Base-by-base conservation (phyloP, 1,140 invertebrate species). In the Cydia fagiglandana region DNA sequence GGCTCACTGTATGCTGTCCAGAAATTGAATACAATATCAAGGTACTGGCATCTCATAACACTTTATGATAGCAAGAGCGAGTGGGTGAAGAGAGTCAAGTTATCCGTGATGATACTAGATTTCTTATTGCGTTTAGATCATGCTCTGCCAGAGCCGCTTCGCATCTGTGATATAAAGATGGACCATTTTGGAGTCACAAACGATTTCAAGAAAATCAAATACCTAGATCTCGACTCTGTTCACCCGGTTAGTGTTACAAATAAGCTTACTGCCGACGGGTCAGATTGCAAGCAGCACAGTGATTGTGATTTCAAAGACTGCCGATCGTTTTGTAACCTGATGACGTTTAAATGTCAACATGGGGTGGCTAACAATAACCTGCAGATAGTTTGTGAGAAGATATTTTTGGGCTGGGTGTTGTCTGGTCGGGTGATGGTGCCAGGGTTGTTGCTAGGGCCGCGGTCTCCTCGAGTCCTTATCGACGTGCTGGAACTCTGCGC, bases 281-380 rank as follows among this genome's bases (percentile, higher is more conserved):
- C 81, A 0, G 95, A 95, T 84, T 86, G 91, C 15, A 89, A 81
- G 12, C 92, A 95, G 81, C 86, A 96, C 83, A 86, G 94, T 68
- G 95, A 96, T 77, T 96, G 95, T 86, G 94, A 95, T 83, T 95
- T 94, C 81, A 94, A 95, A 80, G 95, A 96, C 80, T 96, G 95
- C 81, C 86, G 94, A 56, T 95, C 95, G 0, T 82, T 90, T 41
- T 96, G 95, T 80, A 86, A 94, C 80, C 81, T 86, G 4, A 78
- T 85, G 20, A 91, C 84, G 15, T 84, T 91, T 34, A 91, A 88
- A 73, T 96, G 95, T 85, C 85, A 93, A 34, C 84, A 84, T 15
- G 88, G 91, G 4, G 93, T 95, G 0, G 85, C 89, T 3, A 96
- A 96, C 82, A 95, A 95, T 81, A 96, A 96, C 87, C 83, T 96